Conservation (phyloP, 2,797 vertebrate genomes). For the Lophura swinhoii region DNA sequence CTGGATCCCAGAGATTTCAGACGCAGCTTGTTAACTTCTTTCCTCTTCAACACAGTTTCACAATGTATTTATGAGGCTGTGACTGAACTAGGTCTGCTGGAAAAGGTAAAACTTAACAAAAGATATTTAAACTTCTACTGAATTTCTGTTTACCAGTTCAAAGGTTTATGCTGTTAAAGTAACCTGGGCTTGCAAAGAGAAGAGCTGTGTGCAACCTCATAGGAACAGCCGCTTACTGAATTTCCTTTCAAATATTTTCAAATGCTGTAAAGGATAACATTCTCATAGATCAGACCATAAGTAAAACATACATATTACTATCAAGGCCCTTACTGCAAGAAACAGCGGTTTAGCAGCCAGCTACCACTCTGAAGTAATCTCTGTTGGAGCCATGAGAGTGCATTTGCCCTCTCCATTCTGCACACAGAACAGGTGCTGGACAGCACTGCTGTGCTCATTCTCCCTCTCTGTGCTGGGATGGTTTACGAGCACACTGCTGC, state of each 20-base stretch:
- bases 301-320: not conserved
- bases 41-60: slow-evolving; percentile 55
- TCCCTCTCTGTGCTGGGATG: accelerated
- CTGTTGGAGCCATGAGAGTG: accelerated
- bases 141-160: slow-evolving; percentile 16
- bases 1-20: slow-evolving; percentile 74
- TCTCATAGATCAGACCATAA: not conserved
- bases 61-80: slow-evolving; percentile 63
- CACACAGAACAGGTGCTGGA: not conserved
- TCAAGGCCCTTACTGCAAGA: not conserved
- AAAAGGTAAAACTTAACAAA: slow-evolving; percentile 58
- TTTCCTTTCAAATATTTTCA: not conserved
- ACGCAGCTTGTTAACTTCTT: slow-evolving; percentile 73
- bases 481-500: not conserved
- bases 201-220: not conserved
- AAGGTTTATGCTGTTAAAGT: slow-evolving; percentile 19
- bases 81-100: slow-evolving; percentile 64
- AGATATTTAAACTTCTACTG: slow-evolving; percentile 37
- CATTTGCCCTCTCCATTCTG: not conserved
- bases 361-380: accelerated
- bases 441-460: not conserved
- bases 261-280: not conserved
- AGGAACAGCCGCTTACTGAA: not conserved
- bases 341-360: not conserved
- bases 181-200: slow-evolving; percentile 16